Percentiles rank a stretch among this genome's conserved stretches.
phyloP scores from a whole-genome alignment of 2,888 invertebrate genomes.

The Scaptomyza reducta region DNA sequence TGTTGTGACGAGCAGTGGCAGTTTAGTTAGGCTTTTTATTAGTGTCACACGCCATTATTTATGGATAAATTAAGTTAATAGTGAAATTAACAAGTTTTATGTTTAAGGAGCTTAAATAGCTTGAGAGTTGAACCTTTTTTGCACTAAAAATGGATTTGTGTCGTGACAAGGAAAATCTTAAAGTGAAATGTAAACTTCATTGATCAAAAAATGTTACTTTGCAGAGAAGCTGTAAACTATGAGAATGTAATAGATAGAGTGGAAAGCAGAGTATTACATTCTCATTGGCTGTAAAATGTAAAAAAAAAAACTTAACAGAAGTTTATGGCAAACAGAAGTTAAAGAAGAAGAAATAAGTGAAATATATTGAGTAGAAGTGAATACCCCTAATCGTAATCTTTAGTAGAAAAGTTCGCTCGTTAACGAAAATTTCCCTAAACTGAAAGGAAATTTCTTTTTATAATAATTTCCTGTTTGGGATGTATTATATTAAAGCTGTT shows the following conservation, averaged over 20 bases:
- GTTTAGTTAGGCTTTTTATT: neutral
- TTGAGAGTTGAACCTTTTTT: neutral
- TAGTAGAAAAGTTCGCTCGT: neutral
- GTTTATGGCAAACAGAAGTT: no score
- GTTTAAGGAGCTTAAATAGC: neutral
- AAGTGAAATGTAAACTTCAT: no score
- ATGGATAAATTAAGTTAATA: neutral
- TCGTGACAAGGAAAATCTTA: neutral
- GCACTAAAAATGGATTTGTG: neutral
- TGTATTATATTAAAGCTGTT: neutral
- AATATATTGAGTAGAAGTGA: no score
- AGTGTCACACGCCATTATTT: neutral
- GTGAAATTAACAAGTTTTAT: neutral
- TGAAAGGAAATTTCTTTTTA: neutral
- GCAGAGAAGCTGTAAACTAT: no score
- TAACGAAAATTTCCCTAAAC: neutral
- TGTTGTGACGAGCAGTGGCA: conserved; percentile 7
- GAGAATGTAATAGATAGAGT: no score
- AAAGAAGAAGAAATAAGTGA: no score
- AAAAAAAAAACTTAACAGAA: no score
- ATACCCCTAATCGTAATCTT: neutral
- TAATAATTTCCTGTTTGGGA: neutral
- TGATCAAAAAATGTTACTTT: no score
- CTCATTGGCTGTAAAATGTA: no score
- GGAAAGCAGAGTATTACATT: no score